phyloP scores from a whole-genome alignment of 37 sponge, comb jelly and placozoan species.

The Axinella damicornis region DNA sequence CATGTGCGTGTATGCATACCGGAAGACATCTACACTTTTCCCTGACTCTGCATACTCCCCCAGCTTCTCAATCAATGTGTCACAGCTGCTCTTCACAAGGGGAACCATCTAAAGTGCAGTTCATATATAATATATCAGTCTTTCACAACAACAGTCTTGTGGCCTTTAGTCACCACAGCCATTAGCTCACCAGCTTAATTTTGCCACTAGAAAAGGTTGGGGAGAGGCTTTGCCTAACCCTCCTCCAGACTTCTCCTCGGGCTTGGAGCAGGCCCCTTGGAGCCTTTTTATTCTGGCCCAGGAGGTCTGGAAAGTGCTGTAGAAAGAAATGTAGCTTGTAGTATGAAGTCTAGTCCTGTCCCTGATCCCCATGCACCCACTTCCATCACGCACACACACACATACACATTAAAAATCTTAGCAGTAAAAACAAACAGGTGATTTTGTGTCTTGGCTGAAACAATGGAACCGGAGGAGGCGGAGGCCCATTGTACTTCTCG shows the following conservation, averaged over 20 bases:
- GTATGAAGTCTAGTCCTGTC: too few relatives aligned
- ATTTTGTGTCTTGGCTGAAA: too few relatives aligned
- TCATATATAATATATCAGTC: background rate
- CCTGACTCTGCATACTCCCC: conserved; percentile 29
- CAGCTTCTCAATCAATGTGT: conserved; percentile 32
- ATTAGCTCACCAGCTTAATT: conserved; percentile 69
- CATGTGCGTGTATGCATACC: conserved; percentile 25
- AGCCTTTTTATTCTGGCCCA: background rate
- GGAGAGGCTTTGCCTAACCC: conserved; percentile 52
- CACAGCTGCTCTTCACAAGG: conserved; percentile 48
- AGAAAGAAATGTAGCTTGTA: too few relatives aligned
- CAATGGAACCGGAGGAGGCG: too few relatives aligned
- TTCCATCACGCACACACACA: too few relatives aligned
- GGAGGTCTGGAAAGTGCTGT: conserved; percentile 16
- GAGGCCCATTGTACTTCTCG: too few relatives aligned
- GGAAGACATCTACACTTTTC: conserved; percentile 54
- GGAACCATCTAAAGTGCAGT: conserved; percentile 70
- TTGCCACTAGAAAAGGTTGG: conserved; percentile 73
- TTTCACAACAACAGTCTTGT: background rate
- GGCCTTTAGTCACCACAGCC: too few relatives aligned
- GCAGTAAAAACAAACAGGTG: too few relatives aligned
- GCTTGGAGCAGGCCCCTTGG: conserved; percentile 44
- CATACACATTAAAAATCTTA: too few relatives aligned
- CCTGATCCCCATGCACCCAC: too few relatives aligned
- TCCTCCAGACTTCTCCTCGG: conserved; percentile 59